phyloP scores from a whole-genome alignment of 2,113 vertebrate species.

The Pao palembangensis region DNA sequence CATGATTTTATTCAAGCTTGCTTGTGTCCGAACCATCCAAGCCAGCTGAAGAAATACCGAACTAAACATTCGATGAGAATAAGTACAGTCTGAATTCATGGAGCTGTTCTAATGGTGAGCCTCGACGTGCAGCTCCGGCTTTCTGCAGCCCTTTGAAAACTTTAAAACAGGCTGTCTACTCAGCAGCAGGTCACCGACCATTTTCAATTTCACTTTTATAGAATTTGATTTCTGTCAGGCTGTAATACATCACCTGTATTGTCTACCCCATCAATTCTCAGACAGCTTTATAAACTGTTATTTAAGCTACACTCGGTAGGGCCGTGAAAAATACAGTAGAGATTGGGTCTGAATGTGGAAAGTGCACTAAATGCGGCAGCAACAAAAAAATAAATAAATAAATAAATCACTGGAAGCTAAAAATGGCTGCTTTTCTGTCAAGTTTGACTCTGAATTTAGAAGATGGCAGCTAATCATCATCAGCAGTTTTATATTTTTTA shows the following conservation, averaged over 20 bases:
- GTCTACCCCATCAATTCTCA: constrained; percentile 72
- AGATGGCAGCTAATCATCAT: no score
- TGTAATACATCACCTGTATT: constrained; percentile 76
- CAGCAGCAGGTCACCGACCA: constrained; percentile 61
- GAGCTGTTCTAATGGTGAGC: constrained; percentile 40
- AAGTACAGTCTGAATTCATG: constrained; percentile 24
- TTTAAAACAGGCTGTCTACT: constrained; percentile 71
- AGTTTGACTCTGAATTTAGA: no score
- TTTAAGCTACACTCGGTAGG: constrained; percentile 76
- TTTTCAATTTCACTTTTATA: constrained; percentile 82
- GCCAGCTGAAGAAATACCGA: constrained; percentile 8
- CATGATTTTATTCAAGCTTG: no score
- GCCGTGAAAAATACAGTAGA: constrained; percentile 74
- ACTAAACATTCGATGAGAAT: constrained; percentile 37
- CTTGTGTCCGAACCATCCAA: no score
- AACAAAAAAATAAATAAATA: constrained; percentile 14
- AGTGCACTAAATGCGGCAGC: constrained; percentile 8
- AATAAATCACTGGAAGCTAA: neutral
- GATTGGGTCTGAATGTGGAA: constrained; percentile 59
- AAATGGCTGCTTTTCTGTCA: no score
- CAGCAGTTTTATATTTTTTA: no score
- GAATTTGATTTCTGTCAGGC: constrained; percentile 81
- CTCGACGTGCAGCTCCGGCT: constrained; percentile 50
- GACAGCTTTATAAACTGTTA: constrained; percentile 82
- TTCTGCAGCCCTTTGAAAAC: constrained; percentile 58